Evolutionary conservation across 2,113 vertebrate species (phyloP).

Genomic region (Brienomyrus brachyistius): DNA sequence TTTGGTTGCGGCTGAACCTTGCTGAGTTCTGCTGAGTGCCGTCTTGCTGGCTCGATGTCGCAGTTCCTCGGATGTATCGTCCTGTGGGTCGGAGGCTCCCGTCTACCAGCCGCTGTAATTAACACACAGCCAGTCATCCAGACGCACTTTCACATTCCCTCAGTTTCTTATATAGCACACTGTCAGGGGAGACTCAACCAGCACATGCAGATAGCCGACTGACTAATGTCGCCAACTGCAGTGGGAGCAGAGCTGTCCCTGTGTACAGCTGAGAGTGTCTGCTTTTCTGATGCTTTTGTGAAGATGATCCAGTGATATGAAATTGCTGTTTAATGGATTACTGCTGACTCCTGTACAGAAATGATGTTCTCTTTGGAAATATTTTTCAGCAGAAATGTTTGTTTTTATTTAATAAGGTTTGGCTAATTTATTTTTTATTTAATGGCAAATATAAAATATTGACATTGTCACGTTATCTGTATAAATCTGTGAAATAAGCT

Average conservation of each 20-base stretch:
- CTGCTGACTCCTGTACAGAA: constrained; percentile 5
- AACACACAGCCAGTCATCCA: not conserved
- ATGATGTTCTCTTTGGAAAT: not conserved
- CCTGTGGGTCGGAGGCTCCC: not conserved
- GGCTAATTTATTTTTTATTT: constrained; percentile 1
- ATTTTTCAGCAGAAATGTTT: not conserved
- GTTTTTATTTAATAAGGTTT: not conserved
- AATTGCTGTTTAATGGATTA: not conserved
- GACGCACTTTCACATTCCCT: not conserved
- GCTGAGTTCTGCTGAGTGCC: not conserved
- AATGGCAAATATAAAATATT: not conserved
- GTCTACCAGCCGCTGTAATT: not conserved
- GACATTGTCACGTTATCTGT: not conserved
- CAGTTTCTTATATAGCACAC: not conserved
- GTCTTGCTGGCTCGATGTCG: not conserved
- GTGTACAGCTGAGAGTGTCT: too few species aligned
- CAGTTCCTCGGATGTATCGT: not conserved
- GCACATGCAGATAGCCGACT: not conserved
- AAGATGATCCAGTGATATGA: not conserved
- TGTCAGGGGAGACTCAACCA: not conserved
- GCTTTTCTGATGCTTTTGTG: not conserved
- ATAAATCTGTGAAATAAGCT: not conserved
- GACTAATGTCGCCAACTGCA: not conserved
- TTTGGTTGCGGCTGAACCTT: not conserved
- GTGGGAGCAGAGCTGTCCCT: not conserved